Evolutionary conservation across 2,888 invertebrate species (phyloP).

Genomic region (Argyra leucocephala): DNA sequence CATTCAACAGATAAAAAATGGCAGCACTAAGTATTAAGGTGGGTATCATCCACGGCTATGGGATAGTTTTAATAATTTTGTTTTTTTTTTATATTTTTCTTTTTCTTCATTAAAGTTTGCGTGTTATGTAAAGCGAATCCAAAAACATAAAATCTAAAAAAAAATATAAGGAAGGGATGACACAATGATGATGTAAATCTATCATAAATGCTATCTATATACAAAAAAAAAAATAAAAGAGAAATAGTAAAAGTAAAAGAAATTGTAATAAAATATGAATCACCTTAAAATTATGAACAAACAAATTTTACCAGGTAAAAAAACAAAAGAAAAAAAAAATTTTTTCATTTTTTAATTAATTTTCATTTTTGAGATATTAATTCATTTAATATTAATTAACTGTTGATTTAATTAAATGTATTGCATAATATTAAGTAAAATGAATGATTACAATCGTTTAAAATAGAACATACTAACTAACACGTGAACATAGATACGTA

Average conservation of each 20-base stretch:
- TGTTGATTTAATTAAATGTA: conserved; percentile 38
- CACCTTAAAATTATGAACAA: not conserved
- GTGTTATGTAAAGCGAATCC: not conserved
- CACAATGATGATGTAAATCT: conserved; percentile 1
- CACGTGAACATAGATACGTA: too few species aligned
- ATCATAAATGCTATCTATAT: not conserved
- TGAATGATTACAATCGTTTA: not conserved
- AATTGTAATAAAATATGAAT: not conserved
- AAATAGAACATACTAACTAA: not conserved
- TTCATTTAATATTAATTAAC: conserved; percentile 35
- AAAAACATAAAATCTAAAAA: too few species aligned
- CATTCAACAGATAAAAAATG: not conserved
- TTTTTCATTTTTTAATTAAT: too few species aligned
- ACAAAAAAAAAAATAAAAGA: not conserved
- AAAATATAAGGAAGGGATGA: not conserved
- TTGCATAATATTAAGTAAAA: not conserved
- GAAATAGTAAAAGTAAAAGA: not conserved
- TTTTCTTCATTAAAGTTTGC: not conserved
- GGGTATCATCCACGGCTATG: not conserved
- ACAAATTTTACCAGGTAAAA: not conserved
- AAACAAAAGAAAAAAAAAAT: too few species aligned
- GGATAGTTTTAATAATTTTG: not conserved
- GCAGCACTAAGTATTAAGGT: not conserved
- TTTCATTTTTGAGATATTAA: not conserved
- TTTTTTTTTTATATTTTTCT: too few species aligned